A percentile compares a stretch with the other conserved stretches of the same genome.
Conservation (phyloP, 2,113 vertebrate genomes). For the Corythoichthys intestinalis region DNA sequence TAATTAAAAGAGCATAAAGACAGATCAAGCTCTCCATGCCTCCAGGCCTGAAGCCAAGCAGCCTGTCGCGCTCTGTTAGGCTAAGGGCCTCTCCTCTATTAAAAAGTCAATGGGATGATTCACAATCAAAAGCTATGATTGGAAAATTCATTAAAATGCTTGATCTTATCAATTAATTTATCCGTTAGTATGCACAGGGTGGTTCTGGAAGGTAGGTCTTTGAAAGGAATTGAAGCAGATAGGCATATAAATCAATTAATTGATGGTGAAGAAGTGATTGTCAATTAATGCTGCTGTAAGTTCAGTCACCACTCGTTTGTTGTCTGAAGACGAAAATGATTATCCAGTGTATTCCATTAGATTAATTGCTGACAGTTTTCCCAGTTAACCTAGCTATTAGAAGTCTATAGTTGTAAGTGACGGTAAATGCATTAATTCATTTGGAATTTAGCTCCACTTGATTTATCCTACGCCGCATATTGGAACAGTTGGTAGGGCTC, state of each 20-base stretch:
- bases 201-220: background rate
- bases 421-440: too few relatives aligned
- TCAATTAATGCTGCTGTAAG: background rate
- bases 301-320: too few relatives aligned
- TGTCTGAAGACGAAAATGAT: background rate
- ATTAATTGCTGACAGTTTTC: too few relatives aligned
- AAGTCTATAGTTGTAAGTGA: too few relatives aligned
- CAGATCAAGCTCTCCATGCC: constrained; percentile 56
- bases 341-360: background rate
- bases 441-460: too few relatives aligned
- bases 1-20: constrained; percentile 70
- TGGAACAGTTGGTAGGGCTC: too few relatives aligned
- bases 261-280: background rate
- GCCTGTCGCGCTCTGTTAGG: constrained; percentile 34
- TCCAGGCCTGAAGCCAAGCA: constrained; percentile 30
- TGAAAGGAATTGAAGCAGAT: background rate
- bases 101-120: background rate
- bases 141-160: background rate
- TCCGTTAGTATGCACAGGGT: background rate
- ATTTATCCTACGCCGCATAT: too few relatives aligned
- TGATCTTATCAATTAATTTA: background rate
- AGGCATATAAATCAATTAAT: background rate
- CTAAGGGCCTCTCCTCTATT: constrained; percentile 35
- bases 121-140: background rate
- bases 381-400: too few relatives aligned